phyloP scores from a whole-genome alignment of 2,888 invertebrate genomes.

The Ochlodes sylvanus region DNA sequence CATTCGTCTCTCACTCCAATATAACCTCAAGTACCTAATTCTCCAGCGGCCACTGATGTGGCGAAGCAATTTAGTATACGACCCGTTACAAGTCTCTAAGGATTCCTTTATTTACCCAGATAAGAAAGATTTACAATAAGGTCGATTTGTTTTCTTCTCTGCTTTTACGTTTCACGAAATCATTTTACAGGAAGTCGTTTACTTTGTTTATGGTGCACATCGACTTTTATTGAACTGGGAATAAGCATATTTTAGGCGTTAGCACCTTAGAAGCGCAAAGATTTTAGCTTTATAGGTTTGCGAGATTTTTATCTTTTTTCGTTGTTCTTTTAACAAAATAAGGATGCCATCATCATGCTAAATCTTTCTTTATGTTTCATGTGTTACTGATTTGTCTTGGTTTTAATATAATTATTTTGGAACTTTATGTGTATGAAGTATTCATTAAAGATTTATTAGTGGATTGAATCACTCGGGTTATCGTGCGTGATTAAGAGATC shows the following conservation, averaged over 20 bases:
- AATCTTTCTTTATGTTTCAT: no score
- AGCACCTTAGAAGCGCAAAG: slow-evolving; percentile 16
- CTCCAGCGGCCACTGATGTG: slow-evolving; percentile 63
- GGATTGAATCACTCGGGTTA: no score
- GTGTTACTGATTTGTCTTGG: no score
- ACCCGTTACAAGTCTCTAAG: slow-evolving; percentile 62
- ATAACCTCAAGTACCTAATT: slow-evolving; percentile 55
- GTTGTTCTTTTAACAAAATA: background rate
- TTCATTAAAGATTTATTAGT: no score
- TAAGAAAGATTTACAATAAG: slow-evolving; percentile 50
- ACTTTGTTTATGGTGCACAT: slow-evolving; percentile 32
- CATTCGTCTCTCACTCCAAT: slow-evolving; percentile 39
- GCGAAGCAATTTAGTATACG: slow-evolving; percentile 67
- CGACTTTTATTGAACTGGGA: slow-evolving; percentile 32
- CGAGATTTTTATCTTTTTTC: background rate
- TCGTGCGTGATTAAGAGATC: no score
- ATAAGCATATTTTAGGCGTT: slow-evolving; percentile 33
- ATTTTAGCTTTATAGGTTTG: slow-evolving; percentile 22
- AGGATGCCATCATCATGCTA: no score
- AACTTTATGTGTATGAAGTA: no score
- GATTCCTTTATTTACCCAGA: slow-evolving; percentile 59
- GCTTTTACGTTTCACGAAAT: slow-evolving; percentile 40
- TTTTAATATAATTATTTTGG: no score
- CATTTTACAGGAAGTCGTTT: slow-evolving; percentile 31
- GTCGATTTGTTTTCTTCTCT: slow-evolving; percentile 44